Conservation (phyloP, 2,113 vertebrate species). For the Pangasianodon hypophthalmus region DNA sequence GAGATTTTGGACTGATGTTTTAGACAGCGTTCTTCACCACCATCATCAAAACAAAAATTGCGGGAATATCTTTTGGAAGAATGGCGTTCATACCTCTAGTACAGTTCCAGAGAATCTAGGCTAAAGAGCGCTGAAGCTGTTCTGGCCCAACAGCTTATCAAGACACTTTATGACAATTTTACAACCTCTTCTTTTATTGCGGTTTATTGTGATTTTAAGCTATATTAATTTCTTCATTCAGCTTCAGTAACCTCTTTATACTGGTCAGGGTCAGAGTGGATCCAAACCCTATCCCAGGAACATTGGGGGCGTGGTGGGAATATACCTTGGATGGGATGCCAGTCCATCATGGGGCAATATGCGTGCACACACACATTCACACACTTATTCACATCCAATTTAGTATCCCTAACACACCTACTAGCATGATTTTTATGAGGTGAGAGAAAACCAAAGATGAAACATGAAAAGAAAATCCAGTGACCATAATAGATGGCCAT, state of each 20-base stretch:
- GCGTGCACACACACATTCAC: not conserved
- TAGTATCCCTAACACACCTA: not conserved
- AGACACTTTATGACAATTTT: not conserved
- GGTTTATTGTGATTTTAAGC: not conserved
- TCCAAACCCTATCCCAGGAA: not conserved
- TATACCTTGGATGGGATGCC: not conserved
- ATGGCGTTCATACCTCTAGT: not conserved
- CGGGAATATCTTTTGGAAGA: not conserved
- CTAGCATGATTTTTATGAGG: not conserved
- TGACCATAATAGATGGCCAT: not conserved
- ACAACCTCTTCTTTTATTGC: not conserved
- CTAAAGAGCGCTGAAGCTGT: not conserved
- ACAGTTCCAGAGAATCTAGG: not conserved
- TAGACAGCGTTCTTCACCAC: not conserved
- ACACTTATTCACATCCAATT: not conserved
- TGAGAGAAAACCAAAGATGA: not conserved
- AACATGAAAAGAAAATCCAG: no score
- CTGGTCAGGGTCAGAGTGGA: not conserved
- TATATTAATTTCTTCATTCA: not conserved
- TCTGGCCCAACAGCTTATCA: not conserved
- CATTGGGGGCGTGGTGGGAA: not conserved
- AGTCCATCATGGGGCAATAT: not conserved
- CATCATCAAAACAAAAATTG: not conserved
- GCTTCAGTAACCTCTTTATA: not conserved
- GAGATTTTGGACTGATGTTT: not conserved